Percentiles rank a stretch among this genome's conserved stretches.
Conservation (phyloP, 2,113 vertebrate species). For the Chlamydotis undulata region DNA sequence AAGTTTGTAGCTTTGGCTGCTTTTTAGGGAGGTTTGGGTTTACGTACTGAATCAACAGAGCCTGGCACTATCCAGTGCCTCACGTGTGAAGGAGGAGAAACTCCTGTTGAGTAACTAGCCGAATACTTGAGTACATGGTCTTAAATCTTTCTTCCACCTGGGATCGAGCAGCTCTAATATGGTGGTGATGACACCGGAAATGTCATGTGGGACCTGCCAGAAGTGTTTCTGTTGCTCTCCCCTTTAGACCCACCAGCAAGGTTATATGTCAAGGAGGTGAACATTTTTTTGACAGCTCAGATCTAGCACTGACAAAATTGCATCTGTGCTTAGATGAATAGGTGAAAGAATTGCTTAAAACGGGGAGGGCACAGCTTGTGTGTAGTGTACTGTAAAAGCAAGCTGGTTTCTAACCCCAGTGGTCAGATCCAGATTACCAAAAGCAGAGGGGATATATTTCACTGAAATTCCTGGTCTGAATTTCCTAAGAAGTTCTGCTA, state of each 20-base stretch:
- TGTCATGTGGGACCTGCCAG: background rate
- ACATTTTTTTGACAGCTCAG: background rate
- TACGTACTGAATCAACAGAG: background rate
- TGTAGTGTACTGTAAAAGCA: background rate
- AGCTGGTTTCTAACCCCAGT: background rate
- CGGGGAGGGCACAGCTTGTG: fast-evolving
- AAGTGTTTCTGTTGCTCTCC: background rate
- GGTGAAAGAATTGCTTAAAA: background rate
- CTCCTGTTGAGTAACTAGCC: background rate
- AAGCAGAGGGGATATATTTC: background rate
- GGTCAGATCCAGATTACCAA: background rate
- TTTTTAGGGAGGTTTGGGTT: background rate
- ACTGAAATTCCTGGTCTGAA: background rate
- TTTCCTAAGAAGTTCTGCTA: background rate
- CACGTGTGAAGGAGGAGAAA: background rate
- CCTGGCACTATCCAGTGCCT: background rate
- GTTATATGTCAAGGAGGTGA: background rate
- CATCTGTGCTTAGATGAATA: background rate
- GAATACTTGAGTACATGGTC: background rate
- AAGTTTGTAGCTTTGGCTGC: background rate
- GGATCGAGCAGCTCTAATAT: background rate
- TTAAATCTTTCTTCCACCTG: background rate
- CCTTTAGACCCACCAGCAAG: background rate
- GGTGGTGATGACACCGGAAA: background rate
- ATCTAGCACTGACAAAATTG: background rate